Evolutionary conservation across 2,113 vertebrate species (phyloP).

Genomic region (Equus quagga): DNA sequence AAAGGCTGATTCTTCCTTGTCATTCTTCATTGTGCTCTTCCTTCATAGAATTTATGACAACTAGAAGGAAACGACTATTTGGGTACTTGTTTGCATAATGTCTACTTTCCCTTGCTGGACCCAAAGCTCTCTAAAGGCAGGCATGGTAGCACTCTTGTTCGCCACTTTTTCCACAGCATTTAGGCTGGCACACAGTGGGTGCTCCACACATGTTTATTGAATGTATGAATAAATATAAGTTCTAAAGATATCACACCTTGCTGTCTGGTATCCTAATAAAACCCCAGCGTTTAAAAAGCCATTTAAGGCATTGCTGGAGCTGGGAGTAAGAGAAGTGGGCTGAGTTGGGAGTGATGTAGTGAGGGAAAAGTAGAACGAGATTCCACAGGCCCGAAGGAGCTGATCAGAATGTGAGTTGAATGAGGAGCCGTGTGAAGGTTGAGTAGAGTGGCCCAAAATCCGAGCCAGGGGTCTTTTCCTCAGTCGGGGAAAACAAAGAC

Average conservation of each 20-base stretch:
- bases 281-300: not conserved
- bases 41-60: not conserved
- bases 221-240: not conserved
- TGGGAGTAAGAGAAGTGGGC: not conserved
- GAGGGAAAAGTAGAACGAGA: not conserved
- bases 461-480: not conserved
- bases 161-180: not conserved
- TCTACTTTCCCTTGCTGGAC: not conserved
- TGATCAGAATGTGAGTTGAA: not conserved
- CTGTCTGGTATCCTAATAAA: not conserved
- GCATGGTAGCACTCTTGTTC: not conserved
- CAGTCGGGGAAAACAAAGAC: not conserved
- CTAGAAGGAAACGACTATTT: not conserved
- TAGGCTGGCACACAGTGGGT: too few species aligned
- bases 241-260: not conserved
- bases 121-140: not conserved
- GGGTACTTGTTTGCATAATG: not conserved
- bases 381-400: not conserved
- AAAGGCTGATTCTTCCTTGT: not conserved
- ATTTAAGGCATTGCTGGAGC: not conserved
- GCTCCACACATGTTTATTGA: not conserved
- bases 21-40: not conserved
- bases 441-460: not conserved
- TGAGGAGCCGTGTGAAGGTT: not conserved
- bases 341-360: not conserved